Conservation (phyloP, 2,888 invertebrate genomes). For the Eucriotettix oculatus region DNA sequence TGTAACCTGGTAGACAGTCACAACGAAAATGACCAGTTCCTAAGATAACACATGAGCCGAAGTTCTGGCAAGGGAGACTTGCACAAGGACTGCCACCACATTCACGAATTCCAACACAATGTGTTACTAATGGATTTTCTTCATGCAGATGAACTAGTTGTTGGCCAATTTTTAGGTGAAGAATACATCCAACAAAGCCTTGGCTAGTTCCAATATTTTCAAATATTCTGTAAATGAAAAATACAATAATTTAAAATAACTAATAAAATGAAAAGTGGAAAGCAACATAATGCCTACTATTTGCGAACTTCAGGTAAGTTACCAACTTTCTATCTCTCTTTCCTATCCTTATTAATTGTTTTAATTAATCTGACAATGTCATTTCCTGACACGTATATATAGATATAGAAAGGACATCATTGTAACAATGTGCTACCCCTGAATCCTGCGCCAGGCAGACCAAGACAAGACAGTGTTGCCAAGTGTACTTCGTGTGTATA, state of each 20-base stretch:
- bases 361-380: too few relatives aligned
- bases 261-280: too few relatives aligned
- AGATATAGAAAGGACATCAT: too few relatives aligned
- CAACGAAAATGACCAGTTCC: not conserved
- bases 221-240: not conserved
- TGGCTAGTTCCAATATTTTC: not conserved
- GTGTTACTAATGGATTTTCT: not conserved
- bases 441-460: too few relatives aligned
- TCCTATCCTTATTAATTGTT: too few relatives aligned
- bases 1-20: not conserved
- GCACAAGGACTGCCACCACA: not conserved
- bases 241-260: not conserved
- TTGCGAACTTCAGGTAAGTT: too few relatives aligned
- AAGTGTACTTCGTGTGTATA: too few relatives aligned
- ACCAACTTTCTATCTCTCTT: too few relatives aligned
- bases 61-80: not conserved
- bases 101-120: not conserved
- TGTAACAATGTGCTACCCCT: too few relatives aligned
- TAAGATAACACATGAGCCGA: not conserved
- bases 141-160: not conserved
- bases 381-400: too few relatives aligned
- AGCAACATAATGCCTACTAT: too few relatives aligned
- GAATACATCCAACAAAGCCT: not conserved
- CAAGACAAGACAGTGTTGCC: too few relatives aligned
- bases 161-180: not conserved